Conservation (phyloP, 2,797 vertebrate genomes). For the Phoeniculus purpureus region DNA sequence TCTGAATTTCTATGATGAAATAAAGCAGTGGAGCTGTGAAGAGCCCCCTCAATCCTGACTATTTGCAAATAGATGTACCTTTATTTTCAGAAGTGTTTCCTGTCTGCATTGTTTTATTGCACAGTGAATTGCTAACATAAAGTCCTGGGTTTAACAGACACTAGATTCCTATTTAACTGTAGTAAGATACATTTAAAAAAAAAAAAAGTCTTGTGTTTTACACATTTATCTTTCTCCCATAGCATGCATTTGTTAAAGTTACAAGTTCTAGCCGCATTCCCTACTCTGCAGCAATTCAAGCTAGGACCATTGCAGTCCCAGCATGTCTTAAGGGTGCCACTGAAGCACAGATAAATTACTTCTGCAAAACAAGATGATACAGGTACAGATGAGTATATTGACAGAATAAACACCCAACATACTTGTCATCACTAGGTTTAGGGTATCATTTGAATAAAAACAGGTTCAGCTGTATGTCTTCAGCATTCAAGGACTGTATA, state of each 20-base stretch:
- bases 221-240: background rate
- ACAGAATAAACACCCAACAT: conserved; percentile 5
- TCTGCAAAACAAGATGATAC: background rate
- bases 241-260: background rate
- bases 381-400: background rate
- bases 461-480: background rate
- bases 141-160: conserved; percentile 32
- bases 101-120: background rate
- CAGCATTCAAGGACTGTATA: background rate
- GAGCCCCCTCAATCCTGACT: background rate
- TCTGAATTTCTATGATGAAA: background rate
- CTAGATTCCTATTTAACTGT: background rate
- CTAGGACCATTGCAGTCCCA: background rate
- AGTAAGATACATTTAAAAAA: conserved; percentile 28
- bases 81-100: conserved; percentile 19
- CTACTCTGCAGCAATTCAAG: background rate
- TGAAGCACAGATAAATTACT: background rate
- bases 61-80: background rate
- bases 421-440: background rate
- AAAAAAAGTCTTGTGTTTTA: background rate
- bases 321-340: conserved; percentile 34
- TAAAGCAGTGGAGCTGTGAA: background rate
- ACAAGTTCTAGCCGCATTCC: background rate
- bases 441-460: background rate
- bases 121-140: background rate